Percentiles rank a stretch among this genome's conserved stretches.
Conservation (phyloP, 2,888 invertebrate genomes). For the Phyto melanocephala region DNA sequence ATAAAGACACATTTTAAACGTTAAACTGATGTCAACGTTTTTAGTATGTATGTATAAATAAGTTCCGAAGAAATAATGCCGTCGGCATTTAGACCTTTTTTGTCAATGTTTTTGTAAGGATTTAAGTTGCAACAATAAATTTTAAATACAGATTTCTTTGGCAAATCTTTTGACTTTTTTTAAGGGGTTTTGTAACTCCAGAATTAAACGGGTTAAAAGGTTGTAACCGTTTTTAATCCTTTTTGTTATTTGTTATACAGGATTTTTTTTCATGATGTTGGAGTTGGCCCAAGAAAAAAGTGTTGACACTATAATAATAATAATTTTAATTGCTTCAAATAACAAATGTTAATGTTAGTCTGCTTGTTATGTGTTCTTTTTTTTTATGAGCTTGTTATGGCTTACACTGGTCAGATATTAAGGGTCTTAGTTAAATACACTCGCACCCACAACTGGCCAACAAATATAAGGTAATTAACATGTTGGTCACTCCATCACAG, state of each 20-base stretch:
- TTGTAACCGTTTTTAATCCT: constrained; percentile 55
- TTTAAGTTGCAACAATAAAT: constrained; percentile 28
- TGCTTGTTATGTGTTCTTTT: neutral
- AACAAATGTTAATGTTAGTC: constrained; percentile 67
- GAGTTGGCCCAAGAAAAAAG: constrained; percentile 64
- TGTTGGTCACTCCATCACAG: constrained; percentile 38
- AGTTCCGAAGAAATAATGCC: constrained; percentile 56
- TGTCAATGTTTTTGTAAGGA: neutral
- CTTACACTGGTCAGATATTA: constrained; percentile 62
- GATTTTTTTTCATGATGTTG: constrained; percentile 8
- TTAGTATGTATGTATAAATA: neutral
- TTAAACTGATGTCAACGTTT: neutral
- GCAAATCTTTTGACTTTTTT: constrained; percentile 56
- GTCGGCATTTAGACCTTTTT: constrained; percentile 68
- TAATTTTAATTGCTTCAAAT: constrained; percentile 77
- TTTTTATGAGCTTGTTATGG: constrained; percentile 49
- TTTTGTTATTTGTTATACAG: neutral
- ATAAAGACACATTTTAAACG: neutral
- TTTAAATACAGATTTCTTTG: constrained; percentile 58
- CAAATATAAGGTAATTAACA: constrained; percentile 63
- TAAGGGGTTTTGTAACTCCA: neutral
- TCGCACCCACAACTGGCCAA: neutral
- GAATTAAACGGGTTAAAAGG: constrained; percentile 53
- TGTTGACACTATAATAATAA: constrained; percentile 78
- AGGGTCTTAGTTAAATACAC: constrained; percentile 50